Conservation (phyloP, 2,113 vertebrate species). For the Leptocoma aspasia region DNA sequence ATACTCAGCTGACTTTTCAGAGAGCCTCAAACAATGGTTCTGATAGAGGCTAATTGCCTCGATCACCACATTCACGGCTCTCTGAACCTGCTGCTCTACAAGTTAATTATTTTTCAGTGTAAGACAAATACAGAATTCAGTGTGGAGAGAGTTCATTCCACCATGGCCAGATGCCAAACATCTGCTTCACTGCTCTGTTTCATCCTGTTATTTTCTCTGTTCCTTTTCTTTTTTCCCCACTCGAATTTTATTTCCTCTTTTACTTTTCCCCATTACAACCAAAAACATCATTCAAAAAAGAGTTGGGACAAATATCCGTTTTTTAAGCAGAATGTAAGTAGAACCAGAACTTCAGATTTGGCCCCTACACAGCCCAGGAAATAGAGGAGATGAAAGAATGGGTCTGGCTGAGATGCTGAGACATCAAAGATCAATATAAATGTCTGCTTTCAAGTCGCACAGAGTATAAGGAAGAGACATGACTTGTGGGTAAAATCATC, state of each 20-base stretch:
- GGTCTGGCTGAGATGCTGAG: not conserved
- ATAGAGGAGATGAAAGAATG: not conserved
- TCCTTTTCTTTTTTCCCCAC: not conserved
- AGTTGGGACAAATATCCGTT: not conserved
- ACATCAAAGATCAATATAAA: not conserved
- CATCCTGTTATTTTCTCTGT: not conserved
- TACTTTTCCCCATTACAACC: not conserved
- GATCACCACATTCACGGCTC: not conserved
- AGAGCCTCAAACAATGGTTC: constrained; percentile 20
- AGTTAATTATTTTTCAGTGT: constrained; percentile 45
- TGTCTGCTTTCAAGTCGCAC: not conserved
- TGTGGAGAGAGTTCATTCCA: constrained; percentile 16
- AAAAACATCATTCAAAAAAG: not conserved
- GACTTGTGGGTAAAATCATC: not conserved
- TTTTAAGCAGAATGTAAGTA: not conserved
- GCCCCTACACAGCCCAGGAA: not conserved
- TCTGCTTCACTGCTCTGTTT: not conserved
- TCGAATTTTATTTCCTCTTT: not conserved
- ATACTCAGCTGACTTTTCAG: not conserved
- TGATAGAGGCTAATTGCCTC: constrained; percentile 45
- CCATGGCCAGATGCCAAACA: constrained; percentile 13
- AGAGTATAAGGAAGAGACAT: not conserved
- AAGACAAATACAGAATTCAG: constrained; percentile 33
- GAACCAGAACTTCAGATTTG: not conserved
- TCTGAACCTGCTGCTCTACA: constrained; percentile 32